Base-by-base conservation (phyloP, 2,113 vertebrate species). In the Psittacus erithacus region DNA sequence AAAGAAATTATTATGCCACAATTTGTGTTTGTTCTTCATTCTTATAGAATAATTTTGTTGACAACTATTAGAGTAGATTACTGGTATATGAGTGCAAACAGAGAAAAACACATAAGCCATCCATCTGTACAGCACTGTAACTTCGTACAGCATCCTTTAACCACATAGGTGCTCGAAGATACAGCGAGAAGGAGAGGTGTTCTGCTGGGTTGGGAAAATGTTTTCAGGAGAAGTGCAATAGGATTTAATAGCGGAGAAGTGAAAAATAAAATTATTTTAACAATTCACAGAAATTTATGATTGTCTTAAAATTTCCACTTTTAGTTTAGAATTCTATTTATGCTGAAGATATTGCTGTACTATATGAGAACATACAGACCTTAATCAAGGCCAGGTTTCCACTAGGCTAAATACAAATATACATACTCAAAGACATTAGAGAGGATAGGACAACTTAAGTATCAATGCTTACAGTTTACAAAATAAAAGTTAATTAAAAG, bases 111-210 rank as follows among this genome's bases (percentile, higher is more conserved):
- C 0, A 0, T 9, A 17, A 41, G 31, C 9, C 17, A 10, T 28
- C 0, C 0, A n/a, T 38, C 13, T 62, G 7, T 69, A 41, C 6
- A 53, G 12, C 38, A 20, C 5, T 2, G 2, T 60, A 35, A 33
- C 5, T 70, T 74, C 47, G 10, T 8, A 71, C 1, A 9, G 3
- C 17, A 67, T 39, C 10, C 16, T 88, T 93, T 85, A 50, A 35
- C 22, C 2, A 35, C 24, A 13, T 1, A 62, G 43, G 4, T 49
- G 3, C 8, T 76, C 85, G 17, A 44, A 9, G 14, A 43, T 35
- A 71, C 6, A 27, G 7, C 86, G 13, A 25, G 60, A 44, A 83
- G 29, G 38, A 47, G 13, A 59, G 4, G 9, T 41, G 13, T 2
- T 76, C 20, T 83, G 16, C 28, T 73, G 20, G 11, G 2, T 13